phyloP scores from a whole-genome alignment of 2,797 vertebrate species.

The Rhabdophis nuchalis region DNA sequence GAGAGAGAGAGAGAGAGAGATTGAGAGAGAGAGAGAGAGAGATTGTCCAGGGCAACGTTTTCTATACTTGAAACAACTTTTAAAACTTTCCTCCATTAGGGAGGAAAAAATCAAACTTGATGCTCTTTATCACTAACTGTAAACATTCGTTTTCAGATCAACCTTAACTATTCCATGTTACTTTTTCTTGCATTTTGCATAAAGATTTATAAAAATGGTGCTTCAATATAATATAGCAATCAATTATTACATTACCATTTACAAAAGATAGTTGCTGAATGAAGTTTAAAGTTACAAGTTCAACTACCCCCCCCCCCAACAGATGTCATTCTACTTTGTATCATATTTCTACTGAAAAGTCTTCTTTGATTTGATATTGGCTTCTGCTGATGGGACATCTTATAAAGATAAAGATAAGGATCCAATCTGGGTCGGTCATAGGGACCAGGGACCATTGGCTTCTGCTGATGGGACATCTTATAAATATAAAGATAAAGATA shows the following conservation, averaged over 20 bases:
- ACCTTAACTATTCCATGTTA: background rate
- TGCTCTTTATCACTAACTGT: background rate
- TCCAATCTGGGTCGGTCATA: no score
- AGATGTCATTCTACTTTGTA: background rate
- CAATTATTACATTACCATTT: background rate
- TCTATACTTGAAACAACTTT: background rate
- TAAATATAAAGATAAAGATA: background rate
- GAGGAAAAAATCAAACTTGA: background rate
- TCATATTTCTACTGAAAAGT: background rate
- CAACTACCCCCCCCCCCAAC: background rate
- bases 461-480: background rate
- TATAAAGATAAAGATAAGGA: no score
- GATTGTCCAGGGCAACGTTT: background rate
- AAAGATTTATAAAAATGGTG: background rate
- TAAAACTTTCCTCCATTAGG: background rate
- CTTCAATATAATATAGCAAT: background rate
- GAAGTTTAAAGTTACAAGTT: background rate
- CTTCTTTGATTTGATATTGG: background rate
- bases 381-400: background rate
- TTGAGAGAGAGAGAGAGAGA: no score
- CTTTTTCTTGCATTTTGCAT: background rate
- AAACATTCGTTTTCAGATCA: background rate
- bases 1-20: no score
- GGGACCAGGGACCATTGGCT: no score
- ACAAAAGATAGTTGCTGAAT: background rate